Base-by-base conservation (phyloP, 2,797 vertebrate species). In the Crenichthys baileyi region DNA sequence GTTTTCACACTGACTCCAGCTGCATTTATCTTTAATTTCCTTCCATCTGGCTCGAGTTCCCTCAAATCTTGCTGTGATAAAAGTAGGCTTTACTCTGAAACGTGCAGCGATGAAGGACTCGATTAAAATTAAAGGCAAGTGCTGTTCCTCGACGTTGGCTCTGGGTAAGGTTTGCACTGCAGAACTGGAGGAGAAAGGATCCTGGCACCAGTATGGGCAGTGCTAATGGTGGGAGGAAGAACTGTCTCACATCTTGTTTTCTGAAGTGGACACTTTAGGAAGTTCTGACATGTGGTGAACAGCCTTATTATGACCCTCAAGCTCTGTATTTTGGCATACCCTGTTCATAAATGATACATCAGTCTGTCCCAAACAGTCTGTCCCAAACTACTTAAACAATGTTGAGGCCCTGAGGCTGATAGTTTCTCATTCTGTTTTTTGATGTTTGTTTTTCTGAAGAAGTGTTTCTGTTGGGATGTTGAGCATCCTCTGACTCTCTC, bases 41-140 rank as follows among this genome's bases (percentile, higher is more conserved):
- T 92, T 90, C 83, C 95, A 96, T 95, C 93, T 96, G 95, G 83
- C 94, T 96, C 84, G 84, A 93, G 84, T 96, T 95, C 31, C 60
- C 80, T 94, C 90, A 94, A 94, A 95, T 94, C 82, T 81, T 73
- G 80, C 80, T 83, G 73, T 90, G 94, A 94, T 91, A 95, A 93
- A 92, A 92, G 90, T 84, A 88, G 90, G 84, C 88, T 92, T 93
- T 91, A 83, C 83, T 87, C 80, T 87, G 73, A 77, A 87, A 87
- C 89, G 84, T 0, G 72, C 86, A 75, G 77, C 31, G 65, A 76
- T 71, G 72, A 24, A 79, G 84, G 79, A 41, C 82, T 71, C 12
- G 79, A 78, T 85, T 80, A 73, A 86, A 68, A 82, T 79, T 89
- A 82, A 81, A 75, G 61, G 73, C 65, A 73, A 75, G 48, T 55